Evolutionary conservation across 2,888 invertebrate species (phyloP).

Genomic region (Meloe dianella): DNA sequence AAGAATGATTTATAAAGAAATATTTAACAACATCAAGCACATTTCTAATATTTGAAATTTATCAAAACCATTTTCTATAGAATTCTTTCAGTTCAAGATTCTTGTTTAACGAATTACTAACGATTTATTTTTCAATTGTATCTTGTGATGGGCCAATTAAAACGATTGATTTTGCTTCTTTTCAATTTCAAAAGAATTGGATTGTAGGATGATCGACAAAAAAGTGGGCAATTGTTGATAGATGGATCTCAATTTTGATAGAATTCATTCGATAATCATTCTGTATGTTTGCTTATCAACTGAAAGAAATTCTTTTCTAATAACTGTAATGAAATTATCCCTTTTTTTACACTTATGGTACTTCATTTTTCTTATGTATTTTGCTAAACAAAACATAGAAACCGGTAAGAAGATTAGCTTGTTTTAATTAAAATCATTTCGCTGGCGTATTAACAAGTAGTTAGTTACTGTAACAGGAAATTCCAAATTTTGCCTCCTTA

Average conservation of each 20-base stretch:
- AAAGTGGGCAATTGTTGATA: neutral
- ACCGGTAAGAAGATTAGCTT: neutral
- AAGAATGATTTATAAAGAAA: too few relatives aligned
- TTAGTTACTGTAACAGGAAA: neutral
- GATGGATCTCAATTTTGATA: neutral
- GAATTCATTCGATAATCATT: constrained; percentile 3
- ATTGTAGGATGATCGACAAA: neutral
- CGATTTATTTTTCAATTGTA: constrained; percentile 2
- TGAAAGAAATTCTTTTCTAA: neutral
- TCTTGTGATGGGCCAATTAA: neutral
- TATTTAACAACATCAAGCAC: neutral
- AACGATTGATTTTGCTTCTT: neutral
- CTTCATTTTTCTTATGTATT: too few relatives aligned
- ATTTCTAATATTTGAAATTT: neutral
- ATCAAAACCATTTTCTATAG: neutral
- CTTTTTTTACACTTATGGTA: neutral
- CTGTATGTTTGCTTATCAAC: constrained; percentile 1
- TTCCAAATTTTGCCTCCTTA: too few relatives aligned
- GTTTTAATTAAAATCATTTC: neutral
- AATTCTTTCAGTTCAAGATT: neutral
- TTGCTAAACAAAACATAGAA: neutral
- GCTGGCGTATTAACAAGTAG: too few relatives aligned
- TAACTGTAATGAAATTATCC: neutral
- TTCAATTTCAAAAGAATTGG: neutral
- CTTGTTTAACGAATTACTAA: neutral